A percentile compares a stretch with the other conserved stretches of the same genome.
These are phyloP conservation scores for Drosophila chauvacae DNA, from an alignment of 1,140 invertebrate genomes.

Conservation along the genomic window DNA sequence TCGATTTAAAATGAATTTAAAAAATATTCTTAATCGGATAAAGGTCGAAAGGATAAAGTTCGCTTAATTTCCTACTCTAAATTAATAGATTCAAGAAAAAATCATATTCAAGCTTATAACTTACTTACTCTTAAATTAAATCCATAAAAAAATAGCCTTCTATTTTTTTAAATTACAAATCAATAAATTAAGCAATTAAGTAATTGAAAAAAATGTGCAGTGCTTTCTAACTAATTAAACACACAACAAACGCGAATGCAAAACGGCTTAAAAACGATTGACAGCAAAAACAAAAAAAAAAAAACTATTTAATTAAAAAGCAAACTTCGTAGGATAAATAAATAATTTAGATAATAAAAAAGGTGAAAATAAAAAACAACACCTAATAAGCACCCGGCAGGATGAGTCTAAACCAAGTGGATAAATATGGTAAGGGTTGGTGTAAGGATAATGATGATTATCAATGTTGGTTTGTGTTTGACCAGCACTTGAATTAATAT, in stretches of 20 bases:
- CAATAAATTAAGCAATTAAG: constrained; percentile 5
- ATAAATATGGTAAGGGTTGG: not conserved
- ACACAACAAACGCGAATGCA: constrained; percentile 3
- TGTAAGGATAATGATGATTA: not conserved
- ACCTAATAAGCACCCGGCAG: not conserved
- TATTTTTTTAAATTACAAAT: not conserved
- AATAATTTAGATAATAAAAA: constrained; percentile 10
- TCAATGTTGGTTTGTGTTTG: not conserved
- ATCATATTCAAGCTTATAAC: not conserved
- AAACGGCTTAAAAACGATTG: constrained; percentile 10
- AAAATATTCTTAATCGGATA: no score
- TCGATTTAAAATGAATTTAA: no score
- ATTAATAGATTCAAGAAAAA: no score
- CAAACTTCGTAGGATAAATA: not conserved
- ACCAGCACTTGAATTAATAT: not conserved
- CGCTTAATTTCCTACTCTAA: no score
- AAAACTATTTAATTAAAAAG: not conserved
- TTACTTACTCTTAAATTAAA: not conserved
- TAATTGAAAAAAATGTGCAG: not conserved
- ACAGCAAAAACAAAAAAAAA: not conserved
- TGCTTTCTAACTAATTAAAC: constrained; percentile 9
- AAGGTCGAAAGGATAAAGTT: no score
- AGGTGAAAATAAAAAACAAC: not conserved
- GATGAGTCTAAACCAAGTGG: not conserved
- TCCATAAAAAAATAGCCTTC: not conserved